A percentile compares a stretch with the other conserved stretches of the same genome.
phyloP scores from a whole-genome alignment of 2,113 vertebrate species.

The Scomber scombrus region DNA sequence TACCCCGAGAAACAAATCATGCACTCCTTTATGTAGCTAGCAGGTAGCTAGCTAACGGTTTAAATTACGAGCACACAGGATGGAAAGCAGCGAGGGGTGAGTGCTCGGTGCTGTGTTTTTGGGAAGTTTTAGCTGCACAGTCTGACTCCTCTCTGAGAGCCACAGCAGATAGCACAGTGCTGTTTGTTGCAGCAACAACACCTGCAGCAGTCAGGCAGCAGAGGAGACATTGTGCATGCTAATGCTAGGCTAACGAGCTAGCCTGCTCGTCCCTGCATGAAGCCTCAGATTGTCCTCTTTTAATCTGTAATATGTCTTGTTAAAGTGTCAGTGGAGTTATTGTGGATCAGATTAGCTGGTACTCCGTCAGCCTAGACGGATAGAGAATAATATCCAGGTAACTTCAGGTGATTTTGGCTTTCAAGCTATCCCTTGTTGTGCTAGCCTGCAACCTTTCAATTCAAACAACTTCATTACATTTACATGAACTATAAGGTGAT shows the following conservation, averaged over 20 bases:
- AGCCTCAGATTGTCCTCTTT: not conserved
- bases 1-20: conserved; percentile 7
- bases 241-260: conserved; percentile 69
- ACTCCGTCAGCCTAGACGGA: no score
- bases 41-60: conserved; percentile 34
- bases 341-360: not conserved
- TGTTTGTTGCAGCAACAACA: not conserved
- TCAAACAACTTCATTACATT: not conserved
- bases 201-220: not conserved
- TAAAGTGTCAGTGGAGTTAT: not conserved
- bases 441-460: not conserved
- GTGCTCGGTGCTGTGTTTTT: not conserved
- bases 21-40: conserved; percentile 32
- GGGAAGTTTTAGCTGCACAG: rapidly evolving
- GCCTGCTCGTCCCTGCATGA: not conserved
- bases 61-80: conserved; percentile 24
- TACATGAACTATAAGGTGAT: not conserved
- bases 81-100: conserved; percentile 75
- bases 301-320: not conserved
- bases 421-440: not conserved
- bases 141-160: not conserved
- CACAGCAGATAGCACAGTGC: not conserved
- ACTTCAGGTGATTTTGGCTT: not conserved
- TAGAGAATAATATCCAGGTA: not conserved
- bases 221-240: not conserved